phyloP scores from a whole-genome alignment of 2,888 invertebrate species.

The Melieria crassipennis region DNA sequence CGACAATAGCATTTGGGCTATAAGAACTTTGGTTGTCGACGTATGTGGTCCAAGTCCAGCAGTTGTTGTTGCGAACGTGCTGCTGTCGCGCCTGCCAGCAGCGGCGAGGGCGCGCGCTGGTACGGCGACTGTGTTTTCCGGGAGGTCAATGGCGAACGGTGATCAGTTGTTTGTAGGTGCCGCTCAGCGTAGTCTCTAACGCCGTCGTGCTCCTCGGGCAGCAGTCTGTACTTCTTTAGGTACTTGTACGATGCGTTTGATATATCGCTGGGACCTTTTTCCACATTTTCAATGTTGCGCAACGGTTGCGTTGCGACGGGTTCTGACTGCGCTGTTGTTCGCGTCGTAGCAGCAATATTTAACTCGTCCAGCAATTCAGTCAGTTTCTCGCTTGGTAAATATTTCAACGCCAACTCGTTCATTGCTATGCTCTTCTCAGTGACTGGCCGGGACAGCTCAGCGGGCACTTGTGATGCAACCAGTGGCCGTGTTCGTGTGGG shows the following conservation, averaged over 20 bases:
- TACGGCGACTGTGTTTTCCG: slow-evolving; percentile 40
- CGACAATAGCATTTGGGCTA: slow-evolving; percentile 33
- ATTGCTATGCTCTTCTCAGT: slow-evolving; percentile 61
- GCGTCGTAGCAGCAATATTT: slow-evolving; percentile 28
- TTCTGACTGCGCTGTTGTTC: not conserved
- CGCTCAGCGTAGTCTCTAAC: slow-evolving; percentile 33
- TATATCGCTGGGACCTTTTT: slow-evolving; percentile 53
- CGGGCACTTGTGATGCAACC: not conserved
- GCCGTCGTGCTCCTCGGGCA: slow-evolving; percentile 53
- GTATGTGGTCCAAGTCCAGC: slow-evolving; percentile 58
- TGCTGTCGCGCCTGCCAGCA: slow-evolving; percentile 21
- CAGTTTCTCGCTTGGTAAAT: slow-evolving; percentile 58
- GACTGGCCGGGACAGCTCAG: slow-evolving; percentile 43
- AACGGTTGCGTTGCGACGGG: slow-evolving; percentile 41
- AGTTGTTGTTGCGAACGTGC: slow-evolving; percentile 41
- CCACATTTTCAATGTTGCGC: slow-evolving; percentile 52
- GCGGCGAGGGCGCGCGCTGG: slow-evolving; percentile 39
- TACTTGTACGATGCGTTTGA: slow-evolving; percentile 63
- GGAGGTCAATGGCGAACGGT: slow-evolving; percentile 21
- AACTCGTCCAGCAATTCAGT: slow-evolving; percentile 55
- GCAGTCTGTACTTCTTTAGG: slow-evolving; percentile 58
- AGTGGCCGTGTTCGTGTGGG: slow-evolving; percentile 35
- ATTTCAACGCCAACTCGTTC: slow-evolving; percentile 62
- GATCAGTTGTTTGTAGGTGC: not conserved
- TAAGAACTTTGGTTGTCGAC: slow-evolving; percentile 59